Base-by-base conservation (phyloP, 2,888 invertebrate species). In the Brachyptera risi region DNA sequence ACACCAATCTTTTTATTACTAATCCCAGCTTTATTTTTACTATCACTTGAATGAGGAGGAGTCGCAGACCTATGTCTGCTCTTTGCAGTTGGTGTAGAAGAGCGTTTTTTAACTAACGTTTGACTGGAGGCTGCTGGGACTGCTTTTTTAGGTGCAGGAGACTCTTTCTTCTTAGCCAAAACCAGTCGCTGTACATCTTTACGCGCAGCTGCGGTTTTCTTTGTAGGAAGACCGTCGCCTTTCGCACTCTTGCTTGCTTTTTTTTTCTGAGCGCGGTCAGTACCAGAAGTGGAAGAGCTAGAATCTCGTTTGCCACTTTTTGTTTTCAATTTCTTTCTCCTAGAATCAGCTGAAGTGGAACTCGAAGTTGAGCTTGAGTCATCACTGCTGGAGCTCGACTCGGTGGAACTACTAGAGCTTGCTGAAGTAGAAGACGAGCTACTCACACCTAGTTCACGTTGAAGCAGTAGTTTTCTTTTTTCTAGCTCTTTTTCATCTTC, bases 401-500 rank as follows among this genome's bases (percentile, higher is more conserved):
- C 83, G 59, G 83, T 83, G 49, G 84, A 83, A 37, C 81, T 83
- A 67, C 83, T 83, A 50, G 84, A 83, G 63, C 82, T 84, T 65
- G 81, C 84, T 65, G 84, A 81, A 59, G 64, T 65, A n/a, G 85
- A 83, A 7, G 83, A 86, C n/a, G 86, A 85, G 61, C 84, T 84
- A 70, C 84, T 86, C 67, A 84, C 84, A 64, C 80, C 78, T 68
- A 90, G 78, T 78, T 90, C 88, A 69, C 88, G 80, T 73, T 89
- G 87, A 70, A 90, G 78, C 71, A 88, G 83, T 71, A 84, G 85
- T 65, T 89, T 79, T 68, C 88, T 80, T 73, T 87, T 85, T 74
- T 90, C 89, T 71, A 90, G 78, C 67, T 85, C 87, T 73, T 88
- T 88, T 64, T 89, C 87, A 76, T 90, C 89, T 66, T 88, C 88